Conservation (phyloP, 2,797 vertebrate genomes). For the Bradypodion pumilum region DNA sequence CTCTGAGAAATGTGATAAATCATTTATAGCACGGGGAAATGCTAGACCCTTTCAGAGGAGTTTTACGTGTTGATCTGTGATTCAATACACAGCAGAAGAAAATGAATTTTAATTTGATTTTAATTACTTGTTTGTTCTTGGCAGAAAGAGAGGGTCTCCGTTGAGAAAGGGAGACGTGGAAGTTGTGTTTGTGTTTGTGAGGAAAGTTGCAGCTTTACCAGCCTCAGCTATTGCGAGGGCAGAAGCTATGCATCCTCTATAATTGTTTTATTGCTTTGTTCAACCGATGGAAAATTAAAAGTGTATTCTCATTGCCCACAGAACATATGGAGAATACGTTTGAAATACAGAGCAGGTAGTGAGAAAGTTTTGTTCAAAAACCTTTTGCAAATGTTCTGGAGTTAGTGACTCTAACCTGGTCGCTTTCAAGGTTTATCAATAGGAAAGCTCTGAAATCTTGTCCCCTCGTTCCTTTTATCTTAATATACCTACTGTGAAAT, state of each 20-base stretch:
- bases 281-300: constrained; percentile 49
- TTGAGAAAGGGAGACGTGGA: constrained; percentile 15
- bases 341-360: neutral
- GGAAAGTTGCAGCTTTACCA: constrained; percentile 39
- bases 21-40: neutral
- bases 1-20: neutral
- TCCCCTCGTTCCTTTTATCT: no score
- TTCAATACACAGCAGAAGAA: constrained; percentile 25
- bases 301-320: neutral
- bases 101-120: constrained; percentile 52
- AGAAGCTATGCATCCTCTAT: constrained; percentile 25
- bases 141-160: constrained; percentile 49
- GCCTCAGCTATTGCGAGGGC: neutral
- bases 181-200: constrained; percentile 39
- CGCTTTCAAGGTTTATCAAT: neutral
- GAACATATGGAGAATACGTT: neutral
- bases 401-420: neutral
- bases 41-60: neutral
- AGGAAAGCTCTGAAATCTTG: neutral
- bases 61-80: constrained; percentile 23
- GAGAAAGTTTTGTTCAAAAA: neutral
- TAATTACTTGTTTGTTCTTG: constrained; percentile 55
- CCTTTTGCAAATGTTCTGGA: neutral
- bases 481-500: neutral
- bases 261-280: constrained; percentile 37